Percentiles rank a stretch among this genome's conserved stretches.
Evolutionary conservation across 2,888 invertebrate species (phyloP).

Genomic region (Salpingus planirostris): DNA sequence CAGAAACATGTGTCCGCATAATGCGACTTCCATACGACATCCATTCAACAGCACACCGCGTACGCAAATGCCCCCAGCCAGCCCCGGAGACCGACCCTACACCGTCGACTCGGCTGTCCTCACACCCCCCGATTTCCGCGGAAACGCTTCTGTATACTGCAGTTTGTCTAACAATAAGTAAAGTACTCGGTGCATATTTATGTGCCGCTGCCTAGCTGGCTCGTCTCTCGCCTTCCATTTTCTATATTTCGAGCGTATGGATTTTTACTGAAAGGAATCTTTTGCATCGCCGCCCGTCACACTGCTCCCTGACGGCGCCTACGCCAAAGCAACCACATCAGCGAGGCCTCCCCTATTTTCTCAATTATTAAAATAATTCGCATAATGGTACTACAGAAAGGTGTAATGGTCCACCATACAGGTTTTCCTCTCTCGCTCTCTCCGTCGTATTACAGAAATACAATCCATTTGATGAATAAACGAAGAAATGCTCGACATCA

Average conservation of each 20-base stretch:
- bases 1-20: conserved; percentile 31
- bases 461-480: conserved; percentile 9
- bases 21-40: conserved; percentile 24
- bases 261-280: conserved; percentile 20
- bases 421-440: conserved; percentile 9
- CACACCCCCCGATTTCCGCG: conserved; percentile 2
- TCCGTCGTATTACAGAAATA: conserved; percentile 13
- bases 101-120: conserved; percentile 3
- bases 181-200: conserved; percentile 24
- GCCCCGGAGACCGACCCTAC: conserved; percentile 9
- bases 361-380: conserved; percentile 20
- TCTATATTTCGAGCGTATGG: conserved; percentile 19
- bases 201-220: conserved; percentile 7
- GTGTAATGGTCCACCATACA: conserved; percentile 14
- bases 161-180: conserved; percentile 21
- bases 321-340: no score
- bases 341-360: conserved; percentile 10
- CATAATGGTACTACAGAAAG: conserved; percentile 19
- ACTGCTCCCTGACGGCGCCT: no score
- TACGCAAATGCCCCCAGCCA: conserved; percentile 10
- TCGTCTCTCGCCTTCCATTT: conserved; percentile 17
- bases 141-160: conserved; percentile 6
- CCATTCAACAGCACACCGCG: conserved; percentile 23
- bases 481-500: conserved; percentile 12
- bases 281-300: conserved; percentile 8